Evolutionary conservation across 1,140 invertebrate genomes (phyloP), one percentile per base, ranked within the genome.

Genomic region (Drosophila sulfurigaster): DNA sequence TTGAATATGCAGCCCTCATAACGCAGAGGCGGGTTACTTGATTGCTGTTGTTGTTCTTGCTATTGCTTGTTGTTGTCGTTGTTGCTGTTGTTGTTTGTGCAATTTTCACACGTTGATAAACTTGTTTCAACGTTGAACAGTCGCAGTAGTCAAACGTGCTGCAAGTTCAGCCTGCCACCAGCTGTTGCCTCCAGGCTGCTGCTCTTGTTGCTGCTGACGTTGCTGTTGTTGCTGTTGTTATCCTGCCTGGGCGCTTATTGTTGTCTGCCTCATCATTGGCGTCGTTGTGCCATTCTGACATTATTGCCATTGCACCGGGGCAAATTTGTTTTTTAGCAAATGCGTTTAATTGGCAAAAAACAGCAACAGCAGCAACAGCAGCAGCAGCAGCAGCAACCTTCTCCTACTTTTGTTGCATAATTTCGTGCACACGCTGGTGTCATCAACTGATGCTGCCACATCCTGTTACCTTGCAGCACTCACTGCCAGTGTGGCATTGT

Each of bases 81-180:
- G 16, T 76, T 63, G 15, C 75, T 59, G 38, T 60, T 74, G 58
- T 57, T 82, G 35, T 49, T 82, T 78, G 46, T 79, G 79, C 75
- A 78, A 79, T 89, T 89, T 90, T 89, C 85, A 89, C 86, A 89
- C 78, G 75, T 85, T 89, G 85, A 88, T 88, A 89, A 88, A 89
- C 85, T 88, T 89, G 78, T 85, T 85, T 88, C 77, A 78, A 59
- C 72, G 72, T 70, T 70, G 75, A 69, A 64, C 82, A 78, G 71
- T 54, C 59, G 58, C 62, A 45, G 68, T 25, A 35, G 10, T 11
- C 32, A 15, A 41, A 57, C 54, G 35, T 38, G 54, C 15, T 20
- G 54, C 54, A 35, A 56, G 52, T 38, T 16, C 38, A 51, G 25
- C 8, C 20, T 32, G 28, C 41, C 11, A 3, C 13, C 20, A n/a